phyloP scores from a whole-genome alignment of 2,797 vertebrate species.

The Oreochromis mossambicus region DNA sequence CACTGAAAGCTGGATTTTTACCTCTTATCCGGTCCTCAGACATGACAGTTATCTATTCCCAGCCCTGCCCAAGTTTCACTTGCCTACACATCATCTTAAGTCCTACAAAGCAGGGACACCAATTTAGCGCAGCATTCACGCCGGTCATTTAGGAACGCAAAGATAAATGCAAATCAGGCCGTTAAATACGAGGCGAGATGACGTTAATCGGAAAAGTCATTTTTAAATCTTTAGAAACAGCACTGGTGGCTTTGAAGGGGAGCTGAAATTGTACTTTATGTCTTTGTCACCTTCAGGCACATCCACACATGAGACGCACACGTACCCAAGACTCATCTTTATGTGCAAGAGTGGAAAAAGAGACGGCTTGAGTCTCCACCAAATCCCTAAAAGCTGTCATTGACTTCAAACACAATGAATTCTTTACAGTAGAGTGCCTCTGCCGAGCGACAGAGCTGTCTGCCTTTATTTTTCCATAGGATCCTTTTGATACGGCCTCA shows the following conservation, averaged over 20 bases:
- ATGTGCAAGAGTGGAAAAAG: conserved; percentile 45
- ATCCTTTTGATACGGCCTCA: conserved; percentile 53
- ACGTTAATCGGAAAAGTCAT: conserved; percentile 4
- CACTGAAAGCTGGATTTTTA: neutral
- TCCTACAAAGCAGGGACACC: neutral
- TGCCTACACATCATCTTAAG: neutral
- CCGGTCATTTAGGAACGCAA: neutral
- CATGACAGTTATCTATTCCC: neutral
- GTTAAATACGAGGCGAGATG: neutral
- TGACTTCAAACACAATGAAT: conserved; percentile 63
- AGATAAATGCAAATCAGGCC: conserved; percentile 5
- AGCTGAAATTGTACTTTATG: conserved; percentile 27
- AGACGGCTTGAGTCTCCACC: conserved; percentile 49
- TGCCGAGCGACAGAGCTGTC: conserved; percentile 23
- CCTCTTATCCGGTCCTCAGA: neutral
- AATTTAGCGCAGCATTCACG: neutral
- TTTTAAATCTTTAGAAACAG: conserved; percentile 7
- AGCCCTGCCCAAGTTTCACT: neutral
- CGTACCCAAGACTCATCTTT: conserved; percentile 32
- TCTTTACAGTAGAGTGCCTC: conserved; percentile 55
- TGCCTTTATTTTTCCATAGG: conserved; percentile 56
- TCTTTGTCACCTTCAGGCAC: conserved; percentile 57
- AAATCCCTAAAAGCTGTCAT: conserved; percentile 73
- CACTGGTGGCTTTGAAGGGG: conserved; percentile 17
- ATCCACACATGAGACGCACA: neutral